phyloP scores from a whole-genome alignment of 2,113 vertebrate genomes.

The Morone chrysops region DNA sequence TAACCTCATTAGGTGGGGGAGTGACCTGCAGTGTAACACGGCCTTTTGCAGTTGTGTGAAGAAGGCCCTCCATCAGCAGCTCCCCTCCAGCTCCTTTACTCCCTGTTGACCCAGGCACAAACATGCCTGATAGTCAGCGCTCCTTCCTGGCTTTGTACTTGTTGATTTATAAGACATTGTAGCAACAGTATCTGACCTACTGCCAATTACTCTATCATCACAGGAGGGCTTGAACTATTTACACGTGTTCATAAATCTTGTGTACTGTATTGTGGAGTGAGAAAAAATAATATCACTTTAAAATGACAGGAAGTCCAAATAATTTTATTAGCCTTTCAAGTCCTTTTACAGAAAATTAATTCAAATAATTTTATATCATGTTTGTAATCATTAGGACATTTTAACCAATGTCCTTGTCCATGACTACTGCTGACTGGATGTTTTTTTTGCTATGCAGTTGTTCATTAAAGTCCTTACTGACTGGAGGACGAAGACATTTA shows the following conservation, averaged over 20 bases:
- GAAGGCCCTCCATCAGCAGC: constrained; percentile 64
- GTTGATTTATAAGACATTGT: constrained; percentile 69
- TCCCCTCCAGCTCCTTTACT: constrained; percentile 53
- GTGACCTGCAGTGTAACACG: constrained; percentile 67
- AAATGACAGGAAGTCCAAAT: background rate
- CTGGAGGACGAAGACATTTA: background rate
- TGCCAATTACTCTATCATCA: constrained; percentile 71
- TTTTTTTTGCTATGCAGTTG: background rate
- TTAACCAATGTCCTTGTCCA: background rate
- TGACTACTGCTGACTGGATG: too few species aligned
- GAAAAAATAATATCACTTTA: background rate
- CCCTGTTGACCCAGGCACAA: constrained; percentile 63
- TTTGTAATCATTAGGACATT: too few species aligned
- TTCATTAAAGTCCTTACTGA: background rate
- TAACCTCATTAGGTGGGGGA: constrained; percentile 79
- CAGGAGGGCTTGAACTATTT: constrained; percentile 63
- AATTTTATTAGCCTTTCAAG: background rate
- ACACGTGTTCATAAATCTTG: constrained; percentile 65
- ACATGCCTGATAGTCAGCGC: constrained; percentile 50
- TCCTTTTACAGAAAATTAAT: background rate
- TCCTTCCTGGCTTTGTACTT: constrained; percentile 66
- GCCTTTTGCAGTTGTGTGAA: constrained; percentile 53
- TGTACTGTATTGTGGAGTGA: background rate
- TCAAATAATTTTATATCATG: background rate
- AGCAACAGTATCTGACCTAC: constrained; percentile 63